Evolutionary conservation across 2,888 invertebrate genomes (phyloP).

Genomic region (Ectobius pallidus): DNA sequence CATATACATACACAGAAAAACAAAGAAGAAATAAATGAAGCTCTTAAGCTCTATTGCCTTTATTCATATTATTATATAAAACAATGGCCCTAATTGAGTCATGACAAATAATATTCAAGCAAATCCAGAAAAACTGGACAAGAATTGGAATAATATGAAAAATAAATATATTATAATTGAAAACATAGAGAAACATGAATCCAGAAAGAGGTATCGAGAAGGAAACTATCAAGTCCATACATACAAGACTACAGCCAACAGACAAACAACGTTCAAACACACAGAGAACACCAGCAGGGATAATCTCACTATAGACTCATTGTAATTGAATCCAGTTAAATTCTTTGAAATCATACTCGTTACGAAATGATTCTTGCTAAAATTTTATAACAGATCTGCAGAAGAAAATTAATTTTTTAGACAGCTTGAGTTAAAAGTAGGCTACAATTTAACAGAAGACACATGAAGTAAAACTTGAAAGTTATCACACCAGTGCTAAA

Average conservation of each 20-base stretch:
- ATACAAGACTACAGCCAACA: slow-evolving; percentile 19
- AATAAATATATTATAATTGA: background rate
- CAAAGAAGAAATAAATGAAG: background rate
- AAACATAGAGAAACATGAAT: background rate
- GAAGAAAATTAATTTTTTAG: too few relatives aligned
- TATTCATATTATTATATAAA: too few relatives aligned
- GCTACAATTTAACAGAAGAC: too few relatives aligned
- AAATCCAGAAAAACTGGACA: background rate
- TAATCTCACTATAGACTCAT: background rate
- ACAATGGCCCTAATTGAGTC: too few relatives aligned
- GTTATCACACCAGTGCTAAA: too few relatives aligned
- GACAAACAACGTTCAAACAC: background rate
- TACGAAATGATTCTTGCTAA: too few relatives aligned
- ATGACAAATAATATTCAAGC: background rate
- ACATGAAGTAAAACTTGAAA: too few relatives aligned
- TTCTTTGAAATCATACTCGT: too few relatives aligned
- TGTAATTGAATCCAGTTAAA: background rate
- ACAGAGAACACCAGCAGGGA: background rate
- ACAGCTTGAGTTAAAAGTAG: too few relatives aligned
- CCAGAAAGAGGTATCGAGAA: background rate
- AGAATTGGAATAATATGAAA: background rate
- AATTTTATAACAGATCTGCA: too few relatives aligned
- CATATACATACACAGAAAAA: slow-evolving; percentile 20
- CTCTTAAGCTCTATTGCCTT: background rate
- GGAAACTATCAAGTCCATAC: background rate